Percentiles rank a stretch among this genome's conserved stretches.
Conservation (phyloP, 2,888 invertebrate species). For the Limenitis camilla region DNA sequence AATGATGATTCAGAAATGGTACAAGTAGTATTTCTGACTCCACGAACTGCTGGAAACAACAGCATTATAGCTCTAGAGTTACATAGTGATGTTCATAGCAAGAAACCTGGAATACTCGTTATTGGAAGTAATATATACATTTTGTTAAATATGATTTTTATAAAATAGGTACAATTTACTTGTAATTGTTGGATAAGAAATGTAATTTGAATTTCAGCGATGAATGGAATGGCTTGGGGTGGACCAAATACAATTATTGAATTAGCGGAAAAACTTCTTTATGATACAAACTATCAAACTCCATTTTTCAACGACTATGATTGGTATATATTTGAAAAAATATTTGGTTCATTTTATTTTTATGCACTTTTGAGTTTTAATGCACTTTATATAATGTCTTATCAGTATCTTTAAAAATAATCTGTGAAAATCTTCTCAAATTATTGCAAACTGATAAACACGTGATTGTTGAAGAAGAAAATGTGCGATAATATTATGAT, state of each 20-base stretch:
- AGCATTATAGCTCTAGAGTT: slow-evolving; percentile 54
- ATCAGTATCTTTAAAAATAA: not conserved
- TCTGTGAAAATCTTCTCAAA: too few species aligned
- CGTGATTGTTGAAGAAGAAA: too few species aligned
- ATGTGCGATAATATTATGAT: too few species aligned
- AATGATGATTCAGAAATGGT: slow-evolving; percentile 45
- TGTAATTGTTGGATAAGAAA: not conserved
- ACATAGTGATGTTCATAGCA: slow-evolving; percentile 50
- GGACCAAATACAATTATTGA: slow-evolving; percentile 57
- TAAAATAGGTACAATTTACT: not conserved
- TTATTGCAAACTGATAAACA: too few species aligned
- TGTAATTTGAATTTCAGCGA: slow-evolving; percentile 31
- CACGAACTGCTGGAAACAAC: slow-evolving; percentile 45
- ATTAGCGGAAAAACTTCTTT: slow-evolving; percentile 51
- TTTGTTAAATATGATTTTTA: not conserved
- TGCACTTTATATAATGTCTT: not conserved
- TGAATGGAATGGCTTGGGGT: slow-evolving; percentile 65
- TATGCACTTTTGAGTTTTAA: not conserved
- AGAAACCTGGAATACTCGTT: slow-evolving; percentile 61
- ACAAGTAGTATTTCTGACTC: slow-evolving; percentile 35
- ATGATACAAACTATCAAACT: slow-evolving; percentile 57
- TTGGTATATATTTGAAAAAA: slow-evolving; percentile 39
- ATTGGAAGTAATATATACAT: slow-evolving; percentile 44
- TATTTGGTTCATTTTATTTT: not conserved
- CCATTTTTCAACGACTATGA: slow-evolving; percentile 69